phyloP scores from a whole-genome alignment of 2,888 invertebrate species.

The Eubasilissa splendida region DNA sequence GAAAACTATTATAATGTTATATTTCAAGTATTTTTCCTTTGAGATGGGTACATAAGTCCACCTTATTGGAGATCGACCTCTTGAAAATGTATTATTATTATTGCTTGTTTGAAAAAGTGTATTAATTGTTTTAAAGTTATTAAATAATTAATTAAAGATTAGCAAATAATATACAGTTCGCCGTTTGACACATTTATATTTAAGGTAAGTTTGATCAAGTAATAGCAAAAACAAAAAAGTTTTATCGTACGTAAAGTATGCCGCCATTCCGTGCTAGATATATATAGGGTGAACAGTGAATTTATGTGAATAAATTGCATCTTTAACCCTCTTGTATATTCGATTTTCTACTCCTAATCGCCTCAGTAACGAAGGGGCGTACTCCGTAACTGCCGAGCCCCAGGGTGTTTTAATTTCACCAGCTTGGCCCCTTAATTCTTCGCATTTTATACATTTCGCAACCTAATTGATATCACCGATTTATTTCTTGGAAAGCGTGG shows the following conservation, averaged over 20 bases:
- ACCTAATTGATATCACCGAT: conserved; percentile 53
- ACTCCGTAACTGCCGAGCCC: neutral
- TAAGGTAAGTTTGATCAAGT: too few species aligned
- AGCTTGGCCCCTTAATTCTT: conserved; percentile 8
- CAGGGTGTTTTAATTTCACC: conserved; percentile 8
- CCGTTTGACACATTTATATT: too few species aligned
- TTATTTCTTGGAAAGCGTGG: conserved; percentile 6
- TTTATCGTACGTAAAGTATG: neutral
- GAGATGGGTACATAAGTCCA: too few species aligned
- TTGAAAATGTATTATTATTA: too few species aligned
- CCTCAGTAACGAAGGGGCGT: neutral
- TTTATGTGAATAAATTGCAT: neutral
- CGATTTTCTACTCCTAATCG: neutral
- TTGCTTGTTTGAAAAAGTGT: too few species aligned
- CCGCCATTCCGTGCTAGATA: neutral
- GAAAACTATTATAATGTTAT: too few species aligned
- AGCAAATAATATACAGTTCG: too few species aligned
- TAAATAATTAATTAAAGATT: too few species aligned
- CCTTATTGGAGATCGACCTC: too few species aligned
- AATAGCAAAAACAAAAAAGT: too few species aligned
- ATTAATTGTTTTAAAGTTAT: too few species aligned
- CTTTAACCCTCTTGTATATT: conserved; percentile 5
- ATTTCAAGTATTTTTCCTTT: too few species aligned
- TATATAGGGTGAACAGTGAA: neutral
- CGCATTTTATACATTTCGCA: conserved; percentile 40